phyloP scores from a whole-genome alignment of 2,797 vertebrate genomes.

The Monodelphis domestica region DNA sequence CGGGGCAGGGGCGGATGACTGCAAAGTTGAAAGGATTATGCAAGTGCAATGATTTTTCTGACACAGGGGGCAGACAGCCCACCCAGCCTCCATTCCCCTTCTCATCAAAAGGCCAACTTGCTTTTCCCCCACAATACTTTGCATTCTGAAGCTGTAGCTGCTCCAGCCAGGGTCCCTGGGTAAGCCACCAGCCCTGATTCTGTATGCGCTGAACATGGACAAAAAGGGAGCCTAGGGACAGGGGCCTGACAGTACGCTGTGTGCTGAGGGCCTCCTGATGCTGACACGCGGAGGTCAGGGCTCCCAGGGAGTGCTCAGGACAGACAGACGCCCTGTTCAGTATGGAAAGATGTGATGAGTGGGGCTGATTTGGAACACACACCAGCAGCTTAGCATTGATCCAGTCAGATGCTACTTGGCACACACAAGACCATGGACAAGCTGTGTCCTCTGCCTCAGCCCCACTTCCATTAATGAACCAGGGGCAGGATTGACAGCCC shows the following conservation, averaged over 20 bases:
- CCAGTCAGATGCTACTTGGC: not conserved
- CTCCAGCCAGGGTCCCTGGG: not conserved
- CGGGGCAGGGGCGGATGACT: conserved; percentile 49
- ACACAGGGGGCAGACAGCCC: conserved; percentile 51
- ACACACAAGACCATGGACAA: not conserved
- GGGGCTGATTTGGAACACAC: not conserved
- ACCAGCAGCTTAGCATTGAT: not conserved
- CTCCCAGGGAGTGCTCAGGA: conserved; percentile 39
- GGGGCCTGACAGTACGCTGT: conserved; percentile 4
- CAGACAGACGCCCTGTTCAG: conserved; percentile 58
- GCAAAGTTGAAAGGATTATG: conserved; percentile 74
- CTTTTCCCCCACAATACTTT: conserved; percentile 45
- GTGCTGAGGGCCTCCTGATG: not conserved
- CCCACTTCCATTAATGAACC: not conserved
- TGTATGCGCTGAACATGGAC: conserved; percentile 14
- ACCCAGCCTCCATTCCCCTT: conserved; percentile 55
- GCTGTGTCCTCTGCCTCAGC: not conserved
- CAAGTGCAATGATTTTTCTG: conserved; percentile 61
- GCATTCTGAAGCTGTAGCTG: conserved; percentile 63
- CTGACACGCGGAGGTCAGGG: not conserved
- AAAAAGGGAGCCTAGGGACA: conserved; percentile 26
- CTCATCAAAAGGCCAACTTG: conserved; percentile 71
- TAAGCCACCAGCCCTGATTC: conserved; percentile 34
- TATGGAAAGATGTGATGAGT: conserved; percentile 67
- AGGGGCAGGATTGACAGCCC: not conserved